Evolutionary conservation across 2,888 invertebrate species (phyloP), one percentile per base, ranked within the genome.

Genomic region (Cosmia pyralina): DNA sequence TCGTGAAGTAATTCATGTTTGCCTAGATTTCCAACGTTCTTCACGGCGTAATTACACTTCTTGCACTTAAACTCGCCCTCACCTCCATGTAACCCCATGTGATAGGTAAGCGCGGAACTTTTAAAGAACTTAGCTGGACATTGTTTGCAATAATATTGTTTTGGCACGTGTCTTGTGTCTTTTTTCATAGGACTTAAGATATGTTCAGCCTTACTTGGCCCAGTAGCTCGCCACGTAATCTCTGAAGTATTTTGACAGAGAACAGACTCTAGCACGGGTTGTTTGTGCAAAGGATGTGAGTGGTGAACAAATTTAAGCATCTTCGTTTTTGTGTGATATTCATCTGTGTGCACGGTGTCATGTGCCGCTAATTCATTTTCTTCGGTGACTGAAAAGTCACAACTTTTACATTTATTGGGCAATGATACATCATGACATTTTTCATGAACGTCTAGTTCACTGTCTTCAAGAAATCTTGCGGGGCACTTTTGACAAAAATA

Each of bases 401-500:
- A 98, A 89, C 97, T 97, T 77, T 97, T 97, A 88, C 98, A 99
- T 79, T 97, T 97, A 88, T 97, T 97, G 15, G 97, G 95, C 79
- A 97, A 94, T 66, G 96, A 93, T 46, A 97, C 94, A 69, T 97
- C 96, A 90, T 98, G 98, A 89, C 97, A 97, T 82, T 97, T 96
- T 79, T 97, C 94, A 88, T 99, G 98, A 76, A 97, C 97, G 72
- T 96, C 96, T 71, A 98, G 95, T 91, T 98, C 98, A 87, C 97
- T 97, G 81, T 97, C 97, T 84, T 97, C 97, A 78, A 98, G 97
- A 93, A 97, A 99, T 90, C 98, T 97, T 0, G 98, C 98, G 1
- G 98, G 98, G 91, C 98, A 99, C 85, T 97, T 97, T 76, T 97
- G 96, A 91, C 98, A 99, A 89, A 98, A 98, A 88, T 97, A 97